Base-by-base conservation (phyloP, 2,888 invertebrate genomes). In the Neoascia interrupta region DNA sequence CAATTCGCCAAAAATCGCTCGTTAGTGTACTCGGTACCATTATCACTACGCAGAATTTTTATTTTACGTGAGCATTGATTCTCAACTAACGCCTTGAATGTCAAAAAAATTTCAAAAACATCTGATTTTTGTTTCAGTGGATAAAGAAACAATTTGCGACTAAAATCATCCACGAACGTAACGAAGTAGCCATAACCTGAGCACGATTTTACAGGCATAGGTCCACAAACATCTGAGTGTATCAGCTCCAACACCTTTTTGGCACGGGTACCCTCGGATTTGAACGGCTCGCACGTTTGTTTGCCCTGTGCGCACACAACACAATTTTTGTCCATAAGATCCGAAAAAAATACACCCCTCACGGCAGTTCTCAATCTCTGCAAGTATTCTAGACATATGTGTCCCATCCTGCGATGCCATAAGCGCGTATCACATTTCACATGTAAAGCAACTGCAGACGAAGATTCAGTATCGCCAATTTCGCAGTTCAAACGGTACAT, bases 171-270 rank as follows among this genome's bases (percentile, higher is more conserved):
- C 41, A 85, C 83, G 45, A 88, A 85, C 1, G 84, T 85, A 16
- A 86, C 58, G 45, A 87, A 85, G 75, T 87, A 88, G 49, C 73
- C 84, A 34, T n/a, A 51, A 19, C 34, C 51, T 34, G 34, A 34
- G 18, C 51, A 51, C 19, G 51, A 34, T n/a, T 51, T 51, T 16
- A 34, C n/a, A 63, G 85, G 83, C 84, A 87, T 84, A 5, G 85
- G 86, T 11, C 87, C 86, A 81, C 85, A 86, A 3, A 87, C 63
- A 81, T 88, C 87, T 3, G 85, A 63, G 60, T 87, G 86, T 2
- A 87, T 61, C 31, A 85, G 10, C 26, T 87, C 84, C 19, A 87
- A 72, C 37, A 81, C 34, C 43, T 66, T 45, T 23, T 51, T 79
- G 16, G 84, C 80, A 39, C 81, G 70, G 15, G 58, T 69, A 11